Evolutionary conservation across 1,140 invertebrate species (phyloP).

Genomic region (Anthonomus grandis): DNA sequence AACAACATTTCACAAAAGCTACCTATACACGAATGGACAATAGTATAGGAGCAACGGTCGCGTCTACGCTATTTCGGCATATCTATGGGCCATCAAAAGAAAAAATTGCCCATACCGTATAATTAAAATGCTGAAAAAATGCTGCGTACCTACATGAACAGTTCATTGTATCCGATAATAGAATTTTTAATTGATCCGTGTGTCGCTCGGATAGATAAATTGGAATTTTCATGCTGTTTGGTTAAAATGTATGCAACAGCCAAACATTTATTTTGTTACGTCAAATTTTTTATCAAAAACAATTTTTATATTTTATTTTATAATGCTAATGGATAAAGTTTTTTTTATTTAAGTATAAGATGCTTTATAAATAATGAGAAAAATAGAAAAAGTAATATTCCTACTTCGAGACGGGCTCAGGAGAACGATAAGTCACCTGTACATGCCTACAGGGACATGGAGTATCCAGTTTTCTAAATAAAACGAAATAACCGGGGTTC

Average conservation of each 20-base stretch:
- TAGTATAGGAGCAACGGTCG: not conserved
- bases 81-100: too few relatives aligned
- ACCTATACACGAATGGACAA: conserved; percentile 15
- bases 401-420: conserved; percentile 5
- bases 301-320: too few relatives aligned
- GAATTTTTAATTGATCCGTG: conserved; percentile 28
- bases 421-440: conserved; percentile 13
- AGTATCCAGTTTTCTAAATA: conserved; percentile 21
- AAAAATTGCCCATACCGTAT: conserved; percentile 3
- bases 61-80: not conserved
- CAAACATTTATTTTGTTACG: too few relatives aligned
- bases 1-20: conserved; percentile 9
- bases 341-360: too few relatives aligned
- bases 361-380: too few relatives aligned
- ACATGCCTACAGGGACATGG: conserved; percentile 15
- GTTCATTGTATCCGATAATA: conserved; percentile 13
- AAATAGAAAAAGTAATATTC: conserved; percentile 9
- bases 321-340: too few relatives aligned
- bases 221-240: too few relatives aligned
- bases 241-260: too few relatives aligned
- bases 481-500: conserved; percentile 10
- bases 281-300: too few relatives aligned
- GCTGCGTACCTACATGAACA: not conserved
- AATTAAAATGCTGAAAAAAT: conserved; percentile 15
- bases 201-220: too few relatives aligned